Conservation (phyloP, 2,888 invertebrate genomes). For the Clepsis dumicolana region DNA sequence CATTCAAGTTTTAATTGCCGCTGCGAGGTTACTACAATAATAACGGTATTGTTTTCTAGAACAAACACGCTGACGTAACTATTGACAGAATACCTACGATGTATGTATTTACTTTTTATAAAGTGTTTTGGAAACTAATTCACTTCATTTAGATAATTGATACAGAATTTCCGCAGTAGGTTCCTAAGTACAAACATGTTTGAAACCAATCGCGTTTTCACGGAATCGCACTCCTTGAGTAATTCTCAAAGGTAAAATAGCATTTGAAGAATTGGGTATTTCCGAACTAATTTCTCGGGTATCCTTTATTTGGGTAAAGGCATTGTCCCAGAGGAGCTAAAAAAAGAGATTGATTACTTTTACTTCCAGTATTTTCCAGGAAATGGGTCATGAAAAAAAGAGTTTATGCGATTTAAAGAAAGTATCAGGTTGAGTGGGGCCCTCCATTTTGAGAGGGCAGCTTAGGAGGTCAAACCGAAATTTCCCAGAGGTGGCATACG, state of each 20-base stretch:
- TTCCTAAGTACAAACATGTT: neutral
- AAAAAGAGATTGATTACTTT: constrained; percentile 42
- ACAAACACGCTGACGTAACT: constrained; percentile 24
- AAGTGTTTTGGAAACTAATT: neutral
- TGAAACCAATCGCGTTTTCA: neutral
- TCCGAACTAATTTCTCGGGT: neutral
- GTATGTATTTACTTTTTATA: neutral
- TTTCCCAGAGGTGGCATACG: constrained; percentile 26
- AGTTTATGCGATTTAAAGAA: constrained; percentile 25
- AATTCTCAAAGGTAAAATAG: neutral
- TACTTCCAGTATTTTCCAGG: constrained; percentile 18
- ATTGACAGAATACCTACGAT: neutral
- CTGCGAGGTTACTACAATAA: constrained; percentile 33
- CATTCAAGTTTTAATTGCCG: constrained; percentile 38
- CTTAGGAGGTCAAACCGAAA: constrained; percentile 20
- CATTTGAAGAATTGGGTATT: constrained; percentile 10
- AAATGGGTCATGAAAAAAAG: constrained; percentile 35
- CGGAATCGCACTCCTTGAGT: neutral
- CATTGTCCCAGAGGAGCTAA: constrained; percentile 18
- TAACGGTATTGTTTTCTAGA: constrained; percentile 38
- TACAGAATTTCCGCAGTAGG: neutral
- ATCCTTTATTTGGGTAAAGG: constrained; percentile 25
- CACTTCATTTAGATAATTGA: neutral
- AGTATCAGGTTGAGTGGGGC: constrained; percentile 23
- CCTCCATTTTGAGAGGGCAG: neutral